These are phyloP conservation scores for Notocelia uddmanniana DNA, from an alignment of 2,888 invertebrate genomes.

Conservation along the genomic window DNA sequence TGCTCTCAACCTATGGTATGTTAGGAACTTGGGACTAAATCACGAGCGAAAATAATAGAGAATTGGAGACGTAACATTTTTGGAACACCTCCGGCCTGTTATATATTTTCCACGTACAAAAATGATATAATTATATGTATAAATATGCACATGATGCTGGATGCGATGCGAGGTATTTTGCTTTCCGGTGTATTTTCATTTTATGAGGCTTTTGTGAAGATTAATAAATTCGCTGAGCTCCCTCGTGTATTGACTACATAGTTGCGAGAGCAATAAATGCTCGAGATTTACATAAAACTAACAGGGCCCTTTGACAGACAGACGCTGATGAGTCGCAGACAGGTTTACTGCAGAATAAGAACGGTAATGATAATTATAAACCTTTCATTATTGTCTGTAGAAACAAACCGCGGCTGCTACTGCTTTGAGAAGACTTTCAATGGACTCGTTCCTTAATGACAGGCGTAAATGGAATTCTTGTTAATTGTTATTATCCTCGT, in stretches of 20 bases:
- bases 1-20: slow-evolving; percentile 60
- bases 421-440: slow-evolving; percentile 25
- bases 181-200: slow-evolving; percentile 49
- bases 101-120: slow-evolving; percentile 47
- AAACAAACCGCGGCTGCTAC: slow-evolving; percentile 28
- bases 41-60: slow-evolving; percentile 74
- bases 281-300: slow-evolving; percentile 72
- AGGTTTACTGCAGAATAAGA: slow-evolving; percentile 61
- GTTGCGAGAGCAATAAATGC: slow-evolving; percentile 69
- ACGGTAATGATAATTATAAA: slow-evolving; percentile 60
- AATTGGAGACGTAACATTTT: slow-evolving; percentile 65
- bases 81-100: slow-evolving; percentile 57
- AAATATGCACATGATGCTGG: slow-evolving; percentile 20
- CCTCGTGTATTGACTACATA: slow-evolving; percentile 61
- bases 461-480: background rate
- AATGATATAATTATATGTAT: slow-evolving; percentile 25
- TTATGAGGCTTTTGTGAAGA: slow-evolving; percentile 60
- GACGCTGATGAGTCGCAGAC: slow-evolving; percentile 69
- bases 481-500: background rate
- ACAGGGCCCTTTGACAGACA: slow-evolving; percentile 67
- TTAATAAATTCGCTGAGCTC: slow-evolving; percentile 64
- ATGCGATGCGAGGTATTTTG: slow-evolving; percentile 55
- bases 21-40: slow-evolving; percentile 70
- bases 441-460: slow-evolving; percentile 15
- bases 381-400: slow-evolving; percentile 62